Base-by-base conservation (phyloP, 2,113 vertebrate species). In the Amphiprion percula region DNA sequence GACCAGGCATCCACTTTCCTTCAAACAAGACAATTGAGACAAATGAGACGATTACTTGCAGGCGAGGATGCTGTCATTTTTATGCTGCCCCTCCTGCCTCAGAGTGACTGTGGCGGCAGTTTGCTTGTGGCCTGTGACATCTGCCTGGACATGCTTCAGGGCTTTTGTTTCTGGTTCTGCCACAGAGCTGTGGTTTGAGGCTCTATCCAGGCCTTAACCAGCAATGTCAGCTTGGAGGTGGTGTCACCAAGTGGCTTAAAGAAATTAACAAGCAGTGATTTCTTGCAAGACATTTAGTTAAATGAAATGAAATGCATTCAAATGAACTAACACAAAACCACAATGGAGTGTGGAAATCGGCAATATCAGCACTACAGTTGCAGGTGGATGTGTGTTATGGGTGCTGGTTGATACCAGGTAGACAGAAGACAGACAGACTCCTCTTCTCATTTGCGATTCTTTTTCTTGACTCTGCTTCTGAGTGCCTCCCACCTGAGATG, bases 131-230 rank as follows among this genome's bases (percentile, higher is more conserved):
- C 62, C 46, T 54, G 53, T 78, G 53, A 79, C 77, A 78, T 81
- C 74, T 83, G 68, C 46, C 77, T 64, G 23, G 80, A 85, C 39
- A 81, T 2, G 58, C 77, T 79, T 76, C 60, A 44, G 50, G 49
- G 73, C 77, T 52, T 72, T 50, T 77, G 55, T 59, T 62, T 60
- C 44, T 80, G 60, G 64, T 68, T 73, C 55, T 49, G 24, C 9
- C 5, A 7, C 46, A 55, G 61, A 55, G 67, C 75, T 76, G 10
- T 44, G 61, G 26, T 77, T 63, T 73, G 44, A 52, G 74, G 60
- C 65, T 66, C 28, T 74, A 52, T 21, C 44, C 17, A 10, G 47
- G 15, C 53, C 30, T 41, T 60, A 63, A 74, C 46, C 64, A 67
- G 62, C 71, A 41, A 74, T 66, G 74, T 78, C 62, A 83, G n/a